Percentiles rank a stretch among this genome's conserved stretches.
Conservation (phyloP, 2,888 invertebrate species). For the Macroteleia sp. region DNA sequence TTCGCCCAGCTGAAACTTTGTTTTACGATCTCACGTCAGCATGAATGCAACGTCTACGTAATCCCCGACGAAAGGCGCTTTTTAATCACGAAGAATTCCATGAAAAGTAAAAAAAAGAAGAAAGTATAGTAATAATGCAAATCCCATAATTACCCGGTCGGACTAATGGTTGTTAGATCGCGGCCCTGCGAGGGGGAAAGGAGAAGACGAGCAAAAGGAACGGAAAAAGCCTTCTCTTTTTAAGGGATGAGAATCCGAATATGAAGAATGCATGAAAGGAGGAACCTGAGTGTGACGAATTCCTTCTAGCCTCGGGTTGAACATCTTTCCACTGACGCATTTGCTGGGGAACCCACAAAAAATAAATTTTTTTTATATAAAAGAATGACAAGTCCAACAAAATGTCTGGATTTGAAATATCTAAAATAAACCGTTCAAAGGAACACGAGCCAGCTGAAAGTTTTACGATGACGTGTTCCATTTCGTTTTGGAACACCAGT, state of each 20-base stretch:
- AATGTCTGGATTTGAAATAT: too few species aligned
- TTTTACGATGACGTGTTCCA: too few species aligned
- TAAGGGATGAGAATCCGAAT: conserved; percentile 36
- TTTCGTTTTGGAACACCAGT: too few species aligned
- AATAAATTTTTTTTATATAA: too few species aligned
- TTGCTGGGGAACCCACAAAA: neutral
- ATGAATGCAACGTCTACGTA: too few species aligned
- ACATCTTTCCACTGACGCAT: conserved; percentile 13
- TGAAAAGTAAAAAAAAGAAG: too few species aligned
- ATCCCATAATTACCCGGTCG: conserved; percentile 45
- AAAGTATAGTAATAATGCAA: conserved; percentile 56
- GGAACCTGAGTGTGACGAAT: conserved; percentile 55
- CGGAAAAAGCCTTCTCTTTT: conserved; percentile 1
- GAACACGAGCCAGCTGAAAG: too few species aligned
- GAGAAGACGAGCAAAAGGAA: neutral
- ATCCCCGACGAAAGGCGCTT: too few species aligned
- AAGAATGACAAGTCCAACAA: too few species aligned
- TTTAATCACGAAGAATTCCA: conserved; percentile 48
- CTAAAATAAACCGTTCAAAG: too few species aligned
- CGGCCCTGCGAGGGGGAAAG: neutral
- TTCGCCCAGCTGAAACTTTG: too few species aligned
- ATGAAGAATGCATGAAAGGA: conserved; percentile 52
- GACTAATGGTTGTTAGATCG: conserved; percentile 47
- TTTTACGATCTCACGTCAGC: too few species aligned
- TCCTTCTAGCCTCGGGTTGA: conserved; percentile 45